Evolutionary conservation across 1,140 invertebrate genomes (phyloP), one percentile per base, ranked within the genome.

Genomic region (Cotesia chilonis): DNA sequence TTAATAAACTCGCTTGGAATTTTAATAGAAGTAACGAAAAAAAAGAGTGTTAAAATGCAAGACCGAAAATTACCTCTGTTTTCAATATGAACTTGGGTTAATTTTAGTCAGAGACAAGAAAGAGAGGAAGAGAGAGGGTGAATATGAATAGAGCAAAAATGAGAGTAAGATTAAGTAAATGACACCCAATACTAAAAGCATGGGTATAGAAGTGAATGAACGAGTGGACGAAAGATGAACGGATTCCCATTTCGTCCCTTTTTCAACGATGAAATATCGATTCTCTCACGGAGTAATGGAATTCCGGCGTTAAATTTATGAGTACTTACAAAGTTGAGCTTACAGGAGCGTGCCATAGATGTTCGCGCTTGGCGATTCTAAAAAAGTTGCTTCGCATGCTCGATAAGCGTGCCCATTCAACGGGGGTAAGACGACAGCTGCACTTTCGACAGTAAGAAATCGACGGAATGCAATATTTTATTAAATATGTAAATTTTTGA

Each of bases 281-380:
- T 83, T 79, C 75, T 73, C 59, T 55, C 71, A 51, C 52, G 68
- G 76, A 78, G 78, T 82, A 82, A 84, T 80, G 78, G 81, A 82
- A 82, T 81, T 83, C 78, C 76, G 76, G 75, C 77, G 73, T 77
- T 76, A 79, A 83, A 83, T 83, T 83, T 83, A 83, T 82, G 79
- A 81, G 74, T 69, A 68, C 72, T 74, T 68, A 74, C 14, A 14
- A 14, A 64, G 41, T 47, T 47, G 41, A 6, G 41, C 5, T 47
- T 9, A 72, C 71, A 72, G 75, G 55, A 71, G 72, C 64, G 70
- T 74, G 68, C 72, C 67, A 71, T 38, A 36, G 54, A 37, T 74
- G 71, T 54, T 71, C 60, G 47, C 51, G 51, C 70, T 55, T 20
- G 52, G 52, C 51, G 41, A 12, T 55, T 6, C 4, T 28, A 65